These are phyloP conservation scores for Phytoseiulus persimilis DNA, from an alignment of 2,888 invertebrate species.

Conservation along the genomic window DNA sequence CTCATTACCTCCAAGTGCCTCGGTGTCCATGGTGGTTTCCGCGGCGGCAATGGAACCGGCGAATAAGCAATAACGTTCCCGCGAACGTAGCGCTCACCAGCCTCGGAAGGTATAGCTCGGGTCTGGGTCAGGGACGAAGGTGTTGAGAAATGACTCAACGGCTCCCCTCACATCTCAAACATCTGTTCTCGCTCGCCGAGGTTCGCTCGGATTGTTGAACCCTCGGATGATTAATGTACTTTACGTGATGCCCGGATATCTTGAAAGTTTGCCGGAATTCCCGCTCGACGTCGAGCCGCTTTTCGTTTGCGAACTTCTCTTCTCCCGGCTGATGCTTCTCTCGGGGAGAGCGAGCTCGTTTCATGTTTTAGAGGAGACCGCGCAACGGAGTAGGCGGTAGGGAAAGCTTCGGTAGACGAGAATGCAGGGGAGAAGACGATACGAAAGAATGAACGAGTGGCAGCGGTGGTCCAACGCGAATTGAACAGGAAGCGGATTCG, in stretches of 20 bases:
- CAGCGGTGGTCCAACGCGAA: not conserved
- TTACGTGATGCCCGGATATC: not conserved
- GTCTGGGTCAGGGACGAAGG: not conserved
- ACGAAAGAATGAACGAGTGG: not conserved
- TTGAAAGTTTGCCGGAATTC: not conserved
- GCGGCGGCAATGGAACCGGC: not conserved
- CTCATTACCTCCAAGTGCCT: not conserved
- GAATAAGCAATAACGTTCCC: not conserved
- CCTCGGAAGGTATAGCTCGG: not conserved
- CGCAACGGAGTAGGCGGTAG: not conserved
- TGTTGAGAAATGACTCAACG: not conserved
- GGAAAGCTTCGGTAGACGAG: not conserved
- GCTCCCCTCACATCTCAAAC: not conserved
- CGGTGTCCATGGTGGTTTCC: not conserved
- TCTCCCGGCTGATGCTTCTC: not conserved
- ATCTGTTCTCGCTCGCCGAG: not conserved
- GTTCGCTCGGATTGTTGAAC: not conserved
- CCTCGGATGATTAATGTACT: not conserved
- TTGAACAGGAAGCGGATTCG: conserved; percentile 23
- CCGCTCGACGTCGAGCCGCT: not conserved
- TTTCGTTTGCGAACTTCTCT: not conserved
- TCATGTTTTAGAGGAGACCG: not conserved
- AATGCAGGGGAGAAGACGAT: not conserved
- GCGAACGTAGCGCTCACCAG: not conserved
- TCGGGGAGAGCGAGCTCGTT: not conserved